Percentiles rank a stretch among this genome's conserved stretches.
Evolutionary conservation across 30 jellyfish, hydroid and myxozoan species (phyloP).

Genomic region (Hydra vulgaris): DNA sequence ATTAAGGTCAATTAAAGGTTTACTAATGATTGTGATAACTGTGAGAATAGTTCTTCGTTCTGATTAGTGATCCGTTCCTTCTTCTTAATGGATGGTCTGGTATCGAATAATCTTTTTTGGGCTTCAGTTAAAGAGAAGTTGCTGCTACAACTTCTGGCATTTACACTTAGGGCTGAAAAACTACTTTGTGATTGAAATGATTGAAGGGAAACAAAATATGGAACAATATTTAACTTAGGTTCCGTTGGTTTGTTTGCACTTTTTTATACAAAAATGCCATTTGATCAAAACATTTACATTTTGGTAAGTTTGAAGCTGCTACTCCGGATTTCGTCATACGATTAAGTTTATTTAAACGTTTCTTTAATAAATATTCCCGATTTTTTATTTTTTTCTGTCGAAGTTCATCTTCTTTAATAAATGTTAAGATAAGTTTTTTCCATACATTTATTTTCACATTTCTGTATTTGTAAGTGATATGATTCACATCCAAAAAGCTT

Average conservation of each 20-base stretch:
- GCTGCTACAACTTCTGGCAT: not conserved
- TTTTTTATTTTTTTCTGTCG: slow-evolving; percentile 31
- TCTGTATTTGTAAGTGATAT: not conserved
- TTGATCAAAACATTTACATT: slow-evolving; percentile 29
- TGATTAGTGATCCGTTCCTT: not conserved
- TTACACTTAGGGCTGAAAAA: not conserved
- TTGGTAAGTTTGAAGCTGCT: slow-evolving; percentile 31
- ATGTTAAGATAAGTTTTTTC: not conserved
- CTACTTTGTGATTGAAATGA: not conserved
- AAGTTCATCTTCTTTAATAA: not conserved
- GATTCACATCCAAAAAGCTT: not conserved
- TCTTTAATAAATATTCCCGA: slow-evolving; percentile 18
- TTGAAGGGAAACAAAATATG: not conserved
- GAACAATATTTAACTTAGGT: slow-evolving; percentile 1
- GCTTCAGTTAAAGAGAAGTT: not conserved
- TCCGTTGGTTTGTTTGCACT: slow-evolving; percentile 33
- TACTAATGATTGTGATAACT: not conserved
- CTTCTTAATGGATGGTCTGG: not conserved
- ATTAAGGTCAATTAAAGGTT: too few relatives aligned
- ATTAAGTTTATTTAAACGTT: slow-evolving; percentile 18
- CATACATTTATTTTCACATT: not conserved
- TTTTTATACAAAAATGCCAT: slow-evolving; percentile 26
- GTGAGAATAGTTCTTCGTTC: not conserved
- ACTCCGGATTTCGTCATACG: slow-evolving; percentile 41
- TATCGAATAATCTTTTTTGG: not conserved